phyloP scores from a whole-genome alignment of 2,113 vertebrate genomes.

The Microcebus ravelobensis region DNA sequence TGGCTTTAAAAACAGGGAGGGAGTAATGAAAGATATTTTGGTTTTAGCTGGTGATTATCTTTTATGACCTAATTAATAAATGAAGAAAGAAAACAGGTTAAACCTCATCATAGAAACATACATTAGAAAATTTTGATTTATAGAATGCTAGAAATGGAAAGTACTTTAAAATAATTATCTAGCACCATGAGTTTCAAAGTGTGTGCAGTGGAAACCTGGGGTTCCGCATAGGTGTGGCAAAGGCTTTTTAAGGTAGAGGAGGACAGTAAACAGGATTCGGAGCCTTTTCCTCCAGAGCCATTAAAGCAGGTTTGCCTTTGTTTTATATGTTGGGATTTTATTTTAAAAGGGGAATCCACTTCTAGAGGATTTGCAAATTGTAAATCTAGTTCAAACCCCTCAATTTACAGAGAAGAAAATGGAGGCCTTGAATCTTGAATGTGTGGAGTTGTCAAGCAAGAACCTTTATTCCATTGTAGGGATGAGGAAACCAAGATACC shows the following conservation, averaged over 20 bases:
- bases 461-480: background rate
- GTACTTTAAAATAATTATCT: background rate
- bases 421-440: background rate
- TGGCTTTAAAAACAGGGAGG: background rate
- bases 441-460: background rate
- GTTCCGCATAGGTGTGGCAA: background rate
- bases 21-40: background rate
- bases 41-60: conserved; percentile 32
- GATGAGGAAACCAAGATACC: background rate
- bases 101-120: background rate
- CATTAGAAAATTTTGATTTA: background rate
- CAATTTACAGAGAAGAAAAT: background rate
- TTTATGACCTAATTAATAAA: background rate
- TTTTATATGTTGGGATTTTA: background rate
- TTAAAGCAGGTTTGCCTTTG: background rate
- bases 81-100: background rate
- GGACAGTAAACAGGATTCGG: background rate
- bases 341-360: background rate
- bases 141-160: background rate
- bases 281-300: background rate
- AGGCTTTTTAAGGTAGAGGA: no score
- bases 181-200: background rate
- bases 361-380: background rate
- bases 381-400: conserved; percentile 1
- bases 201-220: background rate